Percentiles rank a stretch among this genome's conserved stretches.
Evolutionary conservation across 2,797 vertebrate species (phyloP).

Genomic region (Clarias laeviceps): DNA sequence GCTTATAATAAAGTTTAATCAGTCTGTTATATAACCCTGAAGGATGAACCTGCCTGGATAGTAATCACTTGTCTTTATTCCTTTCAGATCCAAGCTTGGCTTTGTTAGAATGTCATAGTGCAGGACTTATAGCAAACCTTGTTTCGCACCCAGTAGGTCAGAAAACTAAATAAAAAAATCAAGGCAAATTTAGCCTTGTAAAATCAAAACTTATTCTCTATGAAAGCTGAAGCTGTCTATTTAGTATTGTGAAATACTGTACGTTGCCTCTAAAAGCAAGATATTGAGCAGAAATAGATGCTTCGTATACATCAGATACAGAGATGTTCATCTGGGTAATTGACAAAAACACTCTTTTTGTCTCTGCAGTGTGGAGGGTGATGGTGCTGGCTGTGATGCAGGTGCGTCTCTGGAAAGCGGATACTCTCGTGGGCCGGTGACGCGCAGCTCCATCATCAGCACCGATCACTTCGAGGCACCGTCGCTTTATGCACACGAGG

Average conservation of each 20-base stretch:
- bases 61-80: background rate
- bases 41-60: background rate
- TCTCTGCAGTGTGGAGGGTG: constrained; percentile 87
- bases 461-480: constrained; percentile 83
- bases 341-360: constrained; percentile 29
- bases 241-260: background rate
- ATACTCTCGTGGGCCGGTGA: constrained; percentile 77
- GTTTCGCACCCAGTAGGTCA: background rate
- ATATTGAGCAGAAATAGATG: background rate
- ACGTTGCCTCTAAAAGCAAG: background rate
- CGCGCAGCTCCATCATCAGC: constrained; percentile 75
- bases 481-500: constrained; percentile 81
- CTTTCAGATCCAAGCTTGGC: background rate
- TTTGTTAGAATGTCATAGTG: background rate
- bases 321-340: background rate
- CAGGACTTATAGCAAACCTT: background rate
- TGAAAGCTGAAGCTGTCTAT: background rate
- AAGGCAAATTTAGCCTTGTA: background rate
- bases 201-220: background rate
- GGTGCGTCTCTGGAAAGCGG: constrained; percentile 83
- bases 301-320: background rate
- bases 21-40: background rate
- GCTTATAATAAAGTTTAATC: background rate
- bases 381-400: constrained; percentile 84
- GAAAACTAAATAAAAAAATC: background rate